Conservation (phyloP, 2,113 vertebrate species). For the Petaurus breviceps region DNA sequence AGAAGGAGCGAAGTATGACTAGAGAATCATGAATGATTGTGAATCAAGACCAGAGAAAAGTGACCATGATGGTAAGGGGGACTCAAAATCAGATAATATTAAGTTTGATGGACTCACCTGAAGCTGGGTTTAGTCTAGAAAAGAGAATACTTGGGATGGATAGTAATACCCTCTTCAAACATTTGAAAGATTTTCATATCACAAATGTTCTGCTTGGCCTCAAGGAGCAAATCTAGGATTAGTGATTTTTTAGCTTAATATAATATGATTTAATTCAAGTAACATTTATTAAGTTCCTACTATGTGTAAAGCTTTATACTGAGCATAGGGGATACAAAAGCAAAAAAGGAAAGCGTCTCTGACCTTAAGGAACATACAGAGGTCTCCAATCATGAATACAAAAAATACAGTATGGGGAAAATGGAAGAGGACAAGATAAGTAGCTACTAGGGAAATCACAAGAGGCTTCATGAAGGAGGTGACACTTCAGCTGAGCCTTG, state of each 20-base stretch:
- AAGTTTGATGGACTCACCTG: not conserved
- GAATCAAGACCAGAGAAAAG: not conserved
- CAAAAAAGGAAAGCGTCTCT: not conserved
- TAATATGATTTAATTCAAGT: not conserved
- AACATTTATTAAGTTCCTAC: not conserved
- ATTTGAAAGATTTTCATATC: not conserved
- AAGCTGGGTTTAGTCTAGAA: not conserved
- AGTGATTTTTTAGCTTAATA: not conserved
- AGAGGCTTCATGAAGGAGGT: not conserved
- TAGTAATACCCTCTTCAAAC: not conserved
- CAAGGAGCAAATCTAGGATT: not conserved
- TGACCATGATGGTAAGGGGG: not conserved
- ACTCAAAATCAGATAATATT: not conserved
- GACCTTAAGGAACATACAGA: not conserved
- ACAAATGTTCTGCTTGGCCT: not conserved
- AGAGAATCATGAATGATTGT: not conserved
- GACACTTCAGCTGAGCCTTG: not conserved
- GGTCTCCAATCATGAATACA: not conserved
- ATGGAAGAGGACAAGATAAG: not conserved
- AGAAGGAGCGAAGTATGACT: not conserved
- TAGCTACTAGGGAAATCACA: not conserved
- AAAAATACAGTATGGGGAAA: not conserved
- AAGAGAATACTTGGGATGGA: not conserved
- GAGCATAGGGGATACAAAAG: not conserved
- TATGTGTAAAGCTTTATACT: not conserved